Percentiles rank a stretch among this genome's conserved stretches.
These are phyloP conservation scores for Eudemis profundana DNA, from an alignment of 2,888 invertebrate species.

Conservation along the genomic window DNA sequence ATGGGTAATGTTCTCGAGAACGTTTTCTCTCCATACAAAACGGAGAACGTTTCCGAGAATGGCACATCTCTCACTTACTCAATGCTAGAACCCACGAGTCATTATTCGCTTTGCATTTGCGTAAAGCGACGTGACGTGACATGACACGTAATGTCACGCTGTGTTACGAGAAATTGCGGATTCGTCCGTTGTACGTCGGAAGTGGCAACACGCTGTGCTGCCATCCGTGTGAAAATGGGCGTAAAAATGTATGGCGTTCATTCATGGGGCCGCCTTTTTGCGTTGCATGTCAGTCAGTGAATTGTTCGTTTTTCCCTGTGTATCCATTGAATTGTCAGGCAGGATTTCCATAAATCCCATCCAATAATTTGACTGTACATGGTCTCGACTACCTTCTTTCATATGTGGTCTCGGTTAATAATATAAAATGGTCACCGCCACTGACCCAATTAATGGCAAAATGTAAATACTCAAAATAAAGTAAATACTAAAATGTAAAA, in stretches of 20 bases:
- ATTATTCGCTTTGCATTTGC: constrained; percentile 1
- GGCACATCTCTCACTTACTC: too few species aligned
- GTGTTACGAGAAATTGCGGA: constrained; percentile 4
- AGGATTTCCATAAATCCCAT: background rate
- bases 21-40: too few species aligned
- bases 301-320: constrained; percentile 1
- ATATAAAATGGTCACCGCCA: too few species aligned
- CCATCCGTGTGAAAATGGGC: background rate
- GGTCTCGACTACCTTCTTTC: too few species aligned
- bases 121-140: constrained; percentile 5
- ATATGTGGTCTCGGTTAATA: too few species aligned
- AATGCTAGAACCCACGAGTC: background rate
- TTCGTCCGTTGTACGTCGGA: background rate
- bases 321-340: background rate
- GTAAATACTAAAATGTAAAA: too few species aligned
- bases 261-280: background rate
- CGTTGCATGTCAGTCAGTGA: background rate
- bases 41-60: too few species aligned
- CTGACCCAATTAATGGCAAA: too few species aligned
- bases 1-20: too few species aligned
- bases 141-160: background rate
- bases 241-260: background rate
- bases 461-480: too few species aligned
- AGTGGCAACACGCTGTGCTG: background rate
- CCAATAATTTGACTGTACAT: too few species aligned